Evolutionary conservation across 2,797 vertebrate species (phyloP).

Genomic region (Florisuga fusca): DNA sequence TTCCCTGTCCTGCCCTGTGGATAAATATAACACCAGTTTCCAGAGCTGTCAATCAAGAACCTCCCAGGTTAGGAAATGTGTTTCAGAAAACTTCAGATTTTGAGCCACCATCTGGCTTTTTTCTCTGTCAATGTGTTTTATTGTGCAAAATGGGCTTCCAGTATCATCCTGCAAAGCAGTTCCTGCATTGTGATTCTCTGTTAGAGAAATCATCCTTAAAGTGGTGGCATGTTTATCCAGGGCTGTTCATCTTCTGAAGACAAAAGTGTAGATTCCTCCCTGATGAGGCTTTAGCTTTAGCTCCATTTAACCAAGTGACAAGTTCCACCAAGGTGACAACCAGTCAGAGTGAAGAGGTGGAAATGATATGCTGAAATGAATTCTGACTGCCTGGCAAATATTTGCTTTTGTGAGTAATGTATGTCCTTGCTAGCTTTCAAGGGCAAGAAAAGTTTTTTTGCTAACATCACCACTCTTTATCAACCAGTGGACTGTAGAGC

Average conservation of each 20-base stretch:
- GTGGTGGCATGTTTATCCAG: neutral
- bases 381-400: neutral
- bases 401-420: neutral
- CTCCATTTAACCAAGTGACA: neutral
- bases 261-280: slow-evolving; percentile 8
- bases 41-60: slow-evolving; percentile 47
- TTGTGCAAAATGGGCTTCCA: neutral
- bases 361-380: neutral
- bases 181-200: neutral
- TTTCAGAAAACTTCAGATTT: slow-evolving; percentile 54
- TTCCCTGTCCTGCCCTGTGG: neutral
- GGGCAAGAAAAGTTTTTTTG: neutral
- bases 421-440: neutral
- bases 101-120: slow-evolving; percentile 72
- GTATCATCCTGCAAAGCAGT: neutral
- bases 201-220: slow-evolving; percentile 10
- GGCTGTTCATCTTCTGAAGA: neutral
- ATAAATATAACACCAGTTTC: slow-evolving; percentile 3
- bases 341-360: neutral
- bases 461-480: neutral
- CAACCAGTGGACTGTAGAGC: neutral
- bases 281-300: neutral
- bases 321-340: neutral
- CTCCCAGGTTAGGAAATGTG: slow-evolving; percentile 61
- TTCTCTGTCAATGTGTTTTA: slow-evolving; percentile 45